phyloP scores from a whole-genome alignment of 2,113 vertebrate genomes.

The Origma solitaria region DNA sequence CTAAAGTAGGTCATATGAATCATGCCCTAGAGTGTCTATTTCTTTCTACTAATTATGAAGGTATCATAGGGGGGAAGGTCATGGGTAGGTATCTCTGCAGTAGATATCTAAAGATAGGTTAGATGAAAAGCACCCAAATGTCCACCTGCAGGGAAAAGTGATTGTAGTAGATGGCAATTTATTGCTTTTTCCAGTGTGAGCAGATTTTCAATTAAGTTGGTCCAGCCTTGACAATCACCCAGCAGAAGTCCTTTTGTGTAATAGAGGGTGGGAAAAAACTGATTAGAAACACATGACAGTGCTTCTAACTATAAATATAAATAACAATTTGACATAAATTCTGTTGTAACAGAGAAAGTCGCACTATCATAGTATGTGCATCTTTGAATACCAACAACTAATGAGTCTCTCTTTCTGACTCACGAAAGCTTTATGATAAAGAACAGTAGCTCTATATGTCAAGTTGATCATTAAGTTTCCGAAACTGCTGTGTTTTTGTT shows the following conservation, averaged over 20 bases:
- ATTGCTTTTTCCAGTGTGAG: neutral
- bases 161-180: neutral
- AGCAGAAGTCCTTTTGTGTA: neutral
- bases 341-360: neutral
- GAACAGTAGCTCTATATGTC: neutral
- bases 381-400: neutral
- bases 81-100: neutral
- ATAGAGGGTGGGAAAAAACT: neutral
- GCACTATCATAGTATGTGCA: neutral
- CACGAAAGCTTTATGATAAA: neutral
- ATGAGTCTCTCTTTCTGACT: neutral
- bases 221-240: neutral
- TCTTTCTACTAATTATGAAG: slow-evolving; percentile 7
- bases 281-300: neutral
- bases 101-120: neutral
- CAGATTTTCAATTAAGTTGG: neutral
- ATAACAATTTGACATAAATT: neutral
- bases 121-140: neutral
- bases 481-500: neutral
- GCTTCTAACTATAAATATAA: neutral
- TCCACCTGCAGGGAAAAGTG: neutral
- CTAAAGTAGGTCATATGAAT: slow-evolving; percentile 32
- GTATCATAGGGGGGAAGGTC: neutral
- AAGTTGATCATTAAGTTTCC: neutral
- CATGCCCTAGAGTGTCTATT: neutral